A percentile compares a stretch with the other conserved stretches of the same genome.
These are phyloP conservation scores for Hucho hucho DNA, from an alignment of 2,113 vertebrate species.

Conservation along the genomic window DNA sequence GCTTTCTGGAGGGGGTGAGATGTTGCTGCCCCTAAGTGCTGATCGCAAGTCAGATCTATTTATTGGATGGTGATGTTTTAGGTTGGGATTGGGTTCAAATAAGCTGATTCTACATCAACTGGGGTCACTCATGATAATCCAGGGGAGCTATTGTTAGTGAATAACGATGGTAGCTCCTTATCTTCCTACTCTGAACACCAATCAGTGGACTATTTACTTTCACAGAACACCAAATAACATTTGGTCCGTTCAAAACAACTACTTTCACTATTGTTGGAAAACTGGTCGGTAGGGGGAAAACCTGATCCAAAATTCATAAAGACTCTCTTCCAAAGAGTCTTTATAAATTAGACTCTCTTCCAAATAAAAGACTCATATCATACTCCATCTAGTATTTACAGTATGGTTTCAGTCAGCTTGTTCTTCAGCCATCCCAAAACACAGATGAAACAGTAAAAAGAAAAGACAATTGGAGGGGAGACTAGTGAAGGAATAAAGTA, in stretches of 20 bases:
- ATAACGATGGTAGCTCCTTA: not conserved
- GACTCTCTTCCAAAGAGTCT: not conserved
- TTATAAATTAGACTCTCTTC: constrained; percentile 27
- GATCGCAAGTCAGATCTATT: not conserved
- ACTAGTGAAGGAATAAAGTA: constrained; percentile 12
- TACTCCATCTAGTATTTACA: constrained; percentile 52
- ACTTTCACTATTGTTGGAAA: not conserved
- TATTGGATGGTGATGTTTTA: not conserved
- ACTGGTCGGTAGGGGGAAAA: not conserved
- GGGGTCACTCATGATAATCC: not conserved
- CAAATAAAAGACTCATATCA: constrained; percentile 37
- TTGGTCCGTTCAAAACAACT: not conserved
- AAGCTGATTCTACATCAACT: not conserved
- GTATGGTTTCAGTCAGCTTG: constrained; percentile 38
- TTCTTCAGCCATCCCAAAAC: constrained; percentile 24
- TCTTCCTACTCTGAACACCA: not conserved
- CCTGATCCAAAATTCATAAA: not conserved
- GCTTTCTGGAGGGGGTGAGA: not conserved
- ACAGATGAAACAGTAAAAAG: constrained; percentile 32
- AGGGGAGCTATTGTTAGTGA: not conserved
- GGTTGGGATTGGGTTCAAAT: not conserved
- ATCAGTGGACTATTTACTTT: not conserved
- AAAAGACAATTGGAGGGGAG: constrained; percentile 38
- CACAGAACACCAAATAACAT: not conserved
- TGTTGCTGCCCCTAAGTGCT: not conserved